Conservation (phyloP, 37 sponge, comb jelly and placozoan species). For the Amphimedon queenslandica region DNA sequence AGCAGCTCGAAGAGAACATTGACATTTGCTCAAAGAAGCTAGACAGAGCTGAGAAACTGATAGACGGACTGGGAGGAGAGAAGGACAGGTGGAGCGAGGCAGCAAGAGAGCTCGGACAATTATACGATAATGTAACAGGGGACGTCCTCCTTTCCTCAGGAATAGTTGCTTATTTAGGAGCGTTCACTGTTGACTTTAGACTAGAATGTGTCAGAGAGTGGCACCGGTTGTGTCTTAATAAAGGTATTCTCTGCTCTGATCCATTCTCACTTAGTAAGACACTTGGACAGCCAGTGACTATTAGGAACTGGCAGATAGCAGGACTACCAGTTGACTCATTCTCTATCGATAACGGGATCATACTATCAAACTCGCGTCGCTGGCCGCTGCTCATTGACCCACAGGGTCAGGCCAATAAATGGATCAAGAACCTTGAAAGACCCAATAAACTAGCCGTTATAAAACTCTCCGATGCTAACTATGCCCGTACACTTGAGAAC, state of each 20-base stretch:
- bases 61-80: conserved; percentile 98
- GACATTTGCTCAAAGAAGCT: conserved; percentile 95
- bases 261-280: conserved; percentile 78
- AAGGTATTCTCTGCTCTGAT: conserved; percentile 77
- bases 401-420: conserved; percentile 99
- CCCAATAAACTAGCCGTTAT: conserved; percentile 91
- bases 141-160: conserved; percentile 95
- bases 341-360: conserved; percentile 95
- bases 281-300: conserved; percentile 94
- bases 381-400: conserved; percentile 99
- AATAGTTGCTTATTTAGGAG: conserved; percentile 96
- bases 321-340: conserved; percentile 97
- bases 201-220: conserved; percentile 81
- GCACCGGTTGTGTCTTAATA: conserved; percentile 72
- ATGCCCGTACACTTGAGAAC: conserved; percentile 97
- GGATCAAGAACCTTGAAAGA: conserved; percentile 98
- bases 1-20: conserved; percentile 77
- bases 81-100: conserved; percentile 93
- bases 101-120: conserved; percentile 76
- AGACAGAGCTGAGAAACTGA: conserved; percentile 92
- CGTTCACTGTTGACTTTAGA: conserved; percentile 96
- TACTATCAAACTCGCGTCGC: conserved; percentile 85
- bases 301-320: conserved; percentile 92
- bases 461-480: conserved; percentile 94
- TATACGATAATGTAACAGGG: conserved; percentile 85